phyloP scores from a whole-genome alignment of 2,113 vertebrate genomes.

The Salvelinus sp. region DNA sequence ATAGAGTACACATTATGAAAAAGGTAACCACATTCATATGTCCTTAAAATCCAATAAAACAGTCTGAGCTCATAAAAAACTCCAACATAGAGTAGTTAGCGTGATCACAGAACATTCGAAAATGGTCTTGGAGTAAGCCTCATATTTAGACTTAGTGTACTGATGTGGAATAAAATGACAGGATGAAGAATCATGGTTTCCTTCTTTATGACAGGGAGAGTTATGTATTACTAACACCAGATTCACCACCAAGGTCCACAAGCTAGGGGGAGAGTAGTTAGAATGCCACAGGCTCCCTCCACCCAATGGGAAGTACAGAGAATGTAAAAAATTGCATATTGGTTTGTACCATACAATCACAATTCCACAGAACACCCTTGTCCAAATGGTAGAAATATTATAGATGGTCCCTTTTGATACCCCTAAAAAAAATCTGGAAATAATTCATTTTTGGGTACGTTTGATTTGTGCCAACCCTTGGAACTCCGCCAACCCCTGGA shows the following conservation, averaged over 20 bases:
- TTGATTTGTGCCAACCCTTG: constrained; percentile 78
- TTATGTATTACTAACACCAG: constrained; percentile 63
- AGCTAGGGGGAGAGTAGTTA: constrained; percentile 57
- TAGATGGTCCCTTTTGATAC: constrained; percentile 78
- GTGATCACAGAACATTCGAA: constrained; percentile 23
- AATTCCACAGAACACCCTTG: constrained; percentile 27
- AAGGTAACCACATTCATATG: not conserved
- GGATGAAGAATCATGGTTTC: constrained; percentile 51
- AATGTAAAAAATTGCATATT: constrained; percentile 59
- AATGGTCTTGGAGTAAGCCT: constrained; percentile 24
- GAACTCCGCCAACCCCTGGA: constrained; percentile 65
- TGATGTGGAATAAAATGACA: constrained; percentile 35
- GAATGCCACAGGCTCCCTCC: constrained; percentile 59
- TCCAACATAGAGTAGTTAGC: not conserved
- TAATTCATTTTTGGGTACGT: constrained; percentile 76
- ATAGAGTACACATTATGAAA: not conserved
- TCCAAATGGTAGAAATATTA: constrained; percentile 58
- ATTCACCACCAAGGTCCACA: constrained; percentile 58
- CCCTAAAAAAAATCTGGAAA: constrained; percentile 81
- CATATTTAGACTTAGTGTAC: constrained; percentile 36
- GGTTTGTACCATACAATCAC: constrained; percentile 54
- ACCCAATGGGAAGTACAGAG: constrained; percentile 57
- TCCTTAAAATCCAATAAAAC: constrained; percentile 16
- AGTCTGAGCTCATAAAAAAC: not conserved
- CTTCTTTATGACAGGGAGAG: constrained; percentile 60